These are phyloP conservation scores for Myotis lucifugus DNA, from an alignment of 2,113 vertebrate genomes.

Conservation along the genomic window DNA sequence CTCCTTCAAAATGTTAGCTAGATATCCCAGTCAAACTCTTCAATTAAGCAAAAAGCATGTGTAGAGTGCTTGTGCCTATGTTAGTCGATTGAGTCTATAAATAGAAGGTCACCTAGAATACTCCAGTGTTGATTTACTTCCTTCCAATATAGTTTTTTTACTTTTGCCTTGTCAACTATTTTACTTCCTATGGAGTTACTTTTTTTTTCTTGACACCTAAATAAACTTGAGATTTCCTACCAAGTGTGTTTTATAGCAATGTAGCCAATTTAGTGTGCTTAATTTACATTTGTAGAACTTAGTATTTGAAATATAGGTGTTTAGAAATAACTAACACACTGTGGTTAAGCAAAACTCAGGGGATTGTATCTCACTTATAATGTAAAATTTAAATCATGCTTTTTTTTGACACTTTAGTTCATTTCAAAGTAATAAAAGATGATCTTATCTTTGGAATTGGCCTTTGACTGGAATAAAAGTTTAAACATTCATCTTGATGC, in stretches of 20 bases:
- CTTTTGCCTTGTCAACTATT: background rate
- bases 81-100: background rate
- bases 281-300: constrained; percentile 11
- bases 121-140: background rate
- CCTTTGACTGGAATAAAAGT: constrained; percentile 46
- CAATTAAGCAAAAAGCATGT: background rate
- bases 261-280: constrained; percentile 7
- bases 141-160: background rate
- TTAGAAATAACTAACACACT: constrained; percentile 30
- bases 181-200: background rate
- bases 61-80: background rate
- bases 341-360: background rate
- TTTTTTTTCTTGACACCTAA: background rate
- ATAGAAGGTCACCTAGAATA: background rate
- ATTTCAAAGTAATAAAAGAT: constrained; percentile 16
- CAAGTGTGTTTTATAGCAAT: background rate
- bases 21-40: background rate
- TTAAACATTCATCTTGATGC: constrained; percentile 60
- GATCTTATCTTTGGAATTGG: constrained; percentile 28
- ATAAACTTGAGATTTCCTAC: background rate
- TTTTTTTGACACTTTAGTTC: background rate
- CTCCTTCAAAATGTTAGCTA: background rate
- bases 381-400: background rate
- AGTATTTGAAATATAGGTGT: background rate
- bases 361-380: background rate